Base-by-base conservation (phyloP, 2,888 invertebrate species). In the Oscheius sp. region DNA sequence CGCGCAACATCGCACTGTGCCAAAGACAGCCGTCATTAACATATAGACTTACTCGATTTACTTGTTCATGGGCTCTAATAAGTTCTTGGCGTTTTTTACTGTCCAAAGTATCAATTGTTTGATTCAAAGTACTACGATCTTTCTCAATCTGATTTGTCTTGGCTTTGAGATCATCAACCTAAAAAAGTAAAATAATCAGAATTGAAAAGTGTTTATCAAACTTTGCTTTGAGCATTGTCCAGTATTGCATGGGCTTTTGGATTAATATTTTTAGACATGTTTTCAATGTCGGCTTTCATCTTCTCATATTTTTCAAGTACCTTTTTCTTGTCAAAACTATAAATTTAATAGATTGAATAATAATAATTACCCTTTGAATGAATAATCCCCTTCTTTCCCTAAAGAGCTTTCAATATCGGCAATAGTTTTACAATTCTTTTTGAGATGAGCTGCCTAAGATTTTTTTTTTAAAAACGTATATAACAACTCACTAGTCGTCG, bases 41-140 rank as follows among this genome's bases (percentile, higher is more conserved):
- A 3, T 41, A 32, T n/a, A 14, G 36, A 66, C 69, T 45, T 75
- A 89, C 89, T 82, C 90, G 89, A 86, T 94, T 94, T 0, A 98
- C 94, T 86, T 90, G 86, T 47, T 91, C 90, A 90, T 93, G 93
- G 2, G 97, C 96, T 63, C 90, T 89, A 63, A 91, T 88, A 17
- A 97, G 88, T 9, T 93, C 92, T 74, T 90, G 90, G 83, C 92
- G 91, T 87, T 97, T 97, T 88, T 94, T 93, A 82, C 92, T 91
- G 87, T 98, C 97, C 85, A 97, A 89, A 85, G 93, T 92, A 22
- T 90, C 89, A 83, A 98, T 95, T 20, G 94, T 92, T 63, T 91
- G 89, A 45, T 90, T 87, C 45, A 94, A 90, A 82, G 91, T 92
- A 22, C 89, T 88, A 81, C 91, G 92, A 86, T 94, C 94, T 72